Conservation (phyloP, 2,888 invertebrate species). For the Meghimatium bilineatum region DNA sequence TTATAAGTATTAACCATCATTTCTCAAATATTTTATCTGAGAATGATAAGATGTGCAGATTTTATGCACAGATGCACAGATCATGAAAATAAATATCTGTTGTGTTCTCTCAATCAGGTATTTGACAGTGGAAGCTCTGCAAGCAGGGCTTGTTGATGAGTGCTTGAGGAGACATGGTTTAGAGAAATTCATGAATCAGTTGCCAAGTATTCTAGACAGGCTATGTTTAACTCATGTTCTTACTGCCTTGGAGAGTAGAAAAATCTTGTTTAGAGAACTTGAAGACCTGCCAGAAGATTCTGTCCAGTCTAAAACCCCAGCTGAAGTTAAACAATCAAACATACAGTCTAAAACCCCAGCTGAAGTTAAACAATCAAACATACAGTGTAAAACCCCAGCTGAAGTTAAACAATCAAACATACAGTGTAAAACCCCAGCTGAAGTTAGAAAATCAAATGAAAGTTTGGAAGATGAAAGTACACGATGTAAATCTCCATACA, state of each 20-base stretch:
- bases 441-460: neutral
- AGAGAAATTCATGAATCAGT: slow-evolving; percentile 31
- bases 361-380: neutral
- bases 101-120: slow-evolving; percentile 2
- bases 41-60: too few species aligned
- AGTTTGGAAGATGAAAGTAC: neutral
- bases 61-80: too few species aligned
- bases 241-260: slow-evolving; percentile 14
- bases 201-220: slow-evolving; percentile 24
- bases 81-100: too few species aligned
- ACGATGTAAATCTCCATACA: slow-evolving; percentile 18
- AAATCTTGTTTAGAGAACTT: slow-evolving; percentile 9
- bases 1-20: too few species aligned
- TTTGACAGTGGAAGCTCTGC: slow-evolving; percentile 21
- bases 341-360: neutral
- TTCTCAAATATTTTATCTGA: too few species aligned
- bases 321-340: neutral
- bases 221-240: slow-evolving; percentile 17
- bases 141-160: slow-evolving; percentile 38
- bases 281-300: neutral
- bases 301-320: neutral
- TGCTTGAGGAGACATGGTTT: slow-evolving; percentile 29
- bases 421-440: neutral
- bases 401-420: neutral
- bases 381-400: neutral